Conservation (phyloP, 2,888 invertebrate species). For the Drosophila mercatorum region DNA sequence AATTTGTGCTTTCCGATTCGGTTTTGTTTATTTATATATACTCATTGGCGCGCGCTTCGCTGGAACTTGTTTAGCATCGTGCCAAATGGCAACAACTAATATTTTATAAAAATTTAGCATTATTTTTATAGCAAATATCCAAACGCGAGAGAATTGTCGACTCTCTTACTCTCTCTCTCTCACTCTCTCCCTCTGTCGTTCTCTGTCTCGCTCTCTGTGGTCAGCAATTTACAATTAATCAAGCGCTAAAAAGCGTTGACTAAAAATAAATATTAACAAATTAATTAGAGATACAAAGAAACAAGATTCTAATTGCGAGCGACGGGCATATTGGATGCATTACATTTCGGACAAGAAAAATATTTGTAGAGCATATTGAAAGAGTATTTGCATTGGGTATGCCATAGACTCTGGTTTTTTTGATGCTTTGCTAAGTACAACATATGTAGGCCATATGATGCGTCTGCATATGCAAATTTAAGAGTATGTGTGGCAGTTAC, state of each 20-base stretch:
- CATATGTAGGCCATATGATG: no score
- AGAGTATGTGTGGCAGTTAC: neutral
- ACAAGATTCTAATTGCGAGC: slow-evolving; percentile 29
- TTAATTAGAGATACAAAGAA: slow-evolving; percentile 55
- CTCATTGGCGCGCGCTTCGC: slow-evolving; percentile 10
- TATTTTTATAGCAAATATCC: slow-evolving; percentile 54
- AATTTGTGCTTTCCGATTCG: slow-evolving; percentile 9
- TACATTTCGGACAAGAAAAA: neutral
- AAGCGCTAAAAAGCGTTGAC: slow-evolving; percentile 62
- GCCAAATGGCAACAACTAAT: slow-evolving; percentile 76
- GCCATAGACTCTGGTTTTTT: neutral
- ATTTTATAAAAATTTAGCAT: slow-evolving; percentile 56
- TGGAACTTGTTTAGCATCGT: slow-evolving; percentile 59
- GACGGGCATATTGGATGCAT: neutral
- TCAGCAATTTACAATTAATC: slow-evolving; percentile 64
- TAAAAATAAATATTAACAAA: slow-evolving; percentile 79
- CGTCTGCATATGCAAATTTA: no score
- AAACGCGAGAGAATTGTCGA: slow-evolving; percentile 8
- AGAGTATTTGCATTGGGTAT: no score
- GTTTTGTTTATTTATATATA: slow-evolving; percentile 31
- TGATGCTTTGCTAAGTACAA: neutral
- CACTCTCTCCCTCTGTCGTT: neutral
- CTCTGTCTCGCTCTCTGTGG: neutral
- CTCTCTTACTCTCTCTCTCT: slow-evolving; percentile 3
- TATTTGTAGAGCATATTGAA: neutral